Percentiles rank a stretch among this genome's conserved stretches.
Evolutionary conservation across 2,113 vertebrate genomes (phyloP).

Genomic region (Calyptommatus sinebrachiatus): DNA sequence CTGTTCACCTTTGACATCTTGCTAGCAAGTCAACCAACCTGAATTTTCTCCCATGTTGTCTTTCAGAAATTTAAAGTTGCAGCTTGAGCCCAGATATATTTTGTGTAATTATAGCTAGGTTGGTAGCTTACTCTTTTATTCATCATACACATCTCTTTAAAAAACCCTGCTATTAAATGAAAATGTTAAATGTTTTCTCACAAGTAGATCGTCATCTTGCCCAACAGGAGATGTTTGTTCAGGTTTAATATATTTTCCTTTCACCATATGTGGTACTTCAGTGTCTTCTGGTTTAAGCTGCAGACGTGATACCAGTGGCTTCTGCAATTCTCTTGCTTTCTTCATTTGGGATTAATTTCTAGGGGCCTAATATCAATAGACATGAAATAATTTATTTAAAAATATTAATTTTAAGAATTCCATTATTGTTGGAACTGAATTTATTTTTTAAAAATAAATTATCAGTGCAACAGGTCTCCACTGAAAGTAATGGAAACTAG

Average conservation of each 20-base stretch:
- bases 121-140: too few relatives aligned
- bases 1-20: too few relatives aligned
- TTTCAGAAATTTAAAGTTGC: too few relatives aligned
- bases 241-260: neutral
- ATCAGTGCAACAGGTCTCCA: neutral
- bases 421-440: neutral
- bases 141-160: too few relatives aligned
- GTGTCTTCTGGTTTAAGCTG: constrained; percentile 30
- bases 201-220: constrained; percentile 2
- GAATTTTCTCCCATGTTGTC: too few relatives aligned
- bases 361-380: constrained; percentile 24
- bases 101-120: too few relatives aligned
- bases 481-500: too few relatives aligned
- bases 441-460: neutral
- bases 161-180: neutral
- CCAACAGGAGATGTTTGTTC: neutral
- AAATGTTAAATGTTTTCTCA: constrained; percentile 36
- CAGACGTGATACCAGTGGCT: constrained; percentile 33
- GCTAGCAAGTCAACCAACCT: too few relatives aligned
- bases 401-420: neutral
- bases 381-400: neutral
- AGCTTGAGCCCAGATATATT: too few relatives aligned
- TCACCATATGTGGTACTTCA: constrained; percentile 41
- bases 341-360: constrained; percentile 1
- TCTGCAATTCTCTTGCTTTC: constrained; percentile 11